Conservation (phyloP, 2,797 vertebrate species). For the Loriculus beryllinus region DNA sequence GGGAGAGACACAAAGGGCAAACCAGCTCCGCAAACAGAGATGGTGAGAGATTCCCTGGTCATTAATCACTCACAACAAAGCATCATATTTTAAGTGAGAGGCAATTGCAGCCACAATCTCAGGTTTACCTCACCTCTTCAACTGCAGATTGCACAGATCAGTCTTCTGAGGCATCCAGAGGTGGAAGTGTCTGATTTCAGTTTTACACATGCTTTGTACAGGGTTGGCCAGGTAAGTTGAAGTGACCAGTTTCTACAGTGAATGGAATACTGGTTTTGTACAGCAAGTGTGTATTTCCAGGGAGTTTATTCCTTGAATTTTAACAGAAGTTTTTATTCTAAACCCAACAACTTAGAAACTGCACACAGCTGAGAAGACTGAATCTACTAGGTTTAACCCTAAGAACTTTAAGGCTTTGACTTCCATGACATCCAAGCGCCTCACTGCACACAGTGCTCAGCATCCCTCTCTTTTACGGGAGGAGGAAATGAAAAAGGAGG, state of each 20-base stretch:
- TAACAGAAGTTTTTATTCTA: background rate
- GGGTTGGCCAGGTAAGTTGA: background rate
- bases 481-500: background rate
- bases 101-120: background rate
- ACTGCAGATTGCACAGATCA: background rate
- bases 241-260: background rate
- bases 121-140: background rate
- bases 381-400: background rate
- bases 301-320: background rate
- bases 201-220: background rate
- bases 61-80: conserved; percentile 52
- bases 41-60: background rate
- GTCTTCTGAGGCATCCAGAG: background rate
- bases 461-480: background rate
- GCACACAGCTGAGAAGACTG: background rate
- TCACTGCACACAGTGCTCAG: fast-evolving
- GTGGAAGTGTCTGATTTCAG: background rate
- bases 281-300: background rate
- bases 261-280: background rate
- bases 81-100: conserved; percentile 13
- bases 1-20: background rate
- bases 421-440: background rate
- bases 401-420: background rate
- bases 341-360: background rate
- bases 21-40: background rate